Percentiles rank a stretch among this genome's conserved stretches.
These are phyloP conservation scores for Acropora tenuis DNA, from an alignment of 64 coral and sea anemone genomes.

Conservation along the genomic window DNA sequence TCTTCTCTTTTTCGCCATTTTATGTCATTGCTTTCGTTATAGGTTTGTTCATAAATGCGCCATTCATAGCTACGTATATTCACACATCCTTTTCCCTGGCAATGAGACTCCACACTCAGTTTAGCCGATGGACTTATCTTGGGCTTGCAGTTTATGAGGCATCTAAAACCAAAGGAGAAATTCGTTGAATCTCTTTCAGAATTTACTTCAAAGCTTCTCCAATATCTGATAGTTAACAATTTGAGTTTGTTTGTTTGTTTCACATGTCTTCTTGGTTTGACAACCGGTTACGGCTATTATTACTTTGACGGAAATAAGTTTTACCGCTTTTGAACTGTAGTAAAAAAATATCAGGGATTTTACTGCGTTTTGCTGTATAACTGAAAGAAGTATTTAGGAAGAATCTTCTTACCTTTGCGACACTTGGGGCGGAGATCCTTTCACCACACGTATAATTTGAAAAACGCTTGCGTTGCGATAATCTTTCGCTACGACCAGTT, in stretches of 20 bases:
- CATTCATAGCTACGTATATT: conserved; percentile 7
- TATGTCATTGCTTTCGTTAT: not conserved
- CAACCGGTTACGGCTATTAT: no score
- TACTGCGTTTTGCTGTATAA: no score
- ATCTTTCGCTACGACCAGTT: conserved; percentile 30
- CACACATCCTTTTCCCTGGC: not conserved
- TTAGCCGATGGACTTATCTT: not conserved
- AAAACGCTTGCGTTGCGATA: not conserved
- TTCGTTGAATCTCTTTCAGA: not conserved
- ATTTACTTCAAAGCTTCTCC: no score
- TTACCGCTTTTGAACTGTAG: no score
- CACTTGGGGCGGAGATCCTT: conserved; percentile 29
- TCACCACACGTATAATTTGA: conserved; percentile 7
- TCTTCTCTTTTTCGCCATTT: not conserved
- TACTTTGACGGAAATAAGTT: no score
- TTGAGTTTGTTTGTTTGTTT: no score
- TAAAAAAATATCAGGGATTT: no score
- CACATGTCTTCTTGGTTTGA: no score
- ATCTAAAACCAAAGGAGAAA: not conserved
- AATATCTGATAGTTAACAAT: no score
- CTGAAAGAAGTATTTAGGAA: not conserved
- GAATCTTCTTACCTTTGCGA: not conserved
- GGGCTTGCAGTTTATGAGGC: conserved; percentile 3
- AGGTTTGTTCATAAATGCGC: not conserved
- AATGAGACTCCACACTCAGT: conserved; percentile 8